These are phyloP conservation scores for Xylocampa areola DNA, from an alignment of 2,888 invertebrate species.

Conservation along the genomic window DNA sequence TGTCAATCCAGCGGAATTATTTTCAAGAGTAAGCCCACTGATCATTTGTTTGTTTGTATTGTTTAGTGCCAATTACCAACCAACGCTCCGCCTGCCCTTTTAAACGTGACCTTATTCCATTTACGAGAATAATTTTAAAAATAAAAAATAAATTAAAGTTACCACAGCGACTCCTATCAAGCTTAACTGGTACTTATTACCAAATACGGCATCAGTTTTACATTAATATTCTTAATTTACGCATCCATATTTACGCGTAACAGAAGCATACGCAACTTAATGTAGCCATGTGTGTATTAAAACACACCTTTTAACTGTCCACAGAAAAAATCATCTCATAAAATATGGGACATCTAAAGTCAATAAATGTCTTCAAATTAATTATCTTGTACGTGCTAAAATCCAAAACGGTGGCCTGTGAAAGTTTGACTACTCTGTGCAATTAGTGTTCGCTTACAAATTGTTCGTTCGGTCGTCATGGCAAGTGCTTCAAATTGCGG, in stretches of 20 bases:
- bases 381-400: slow-evolving; percentile 73
- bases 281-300: slow-evolving; percentile 8
- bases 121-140: slow-evolving; percentile 21
- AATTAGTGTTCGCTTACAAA: slow-evolving; percentile 81
- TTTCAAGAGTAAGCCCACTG: too few relatives aligned
- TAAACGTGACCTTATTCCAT: slow-evolving; percentile 26
- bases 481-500: slow-evolving; percentile 83
- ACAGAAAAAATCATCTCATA: slow-evolving; percentile 20
- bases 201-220: slow-evolving; percentile 26
- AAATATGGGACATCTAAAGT: slow-evolving; percentile 56
- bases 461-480: slow-evolving; percentile 74
- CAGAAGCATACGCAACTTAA: slow-evolving; percentile 11
- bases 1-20: too few relatives aligned
- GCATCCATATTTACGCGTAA: slow-evolving; percentile 17
- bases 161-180: slow-evolving; percentile 20
- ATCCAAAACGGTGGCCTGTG: slow-evolving; percentile 61
- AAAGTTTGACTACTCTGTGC: slow-evolving; percentile 77
- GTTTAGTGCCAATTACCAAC: slow-evolving; percentile 31
- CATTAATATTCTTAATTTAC: slow-evolving; percentile 41
- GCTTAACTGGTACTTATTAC: slow-evolving; percentile 44
- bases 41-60: slow-evolving; percentile 3
- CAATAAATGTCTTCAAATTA: slow-evolving; percentile 64
- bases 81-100: slow-evolving; percentile 10
- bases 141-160: slow-evolving; percentile 10
- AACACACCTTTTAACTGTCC: slow-evolving; percentile 29